A percentile compares a stretch with the other conserved stretches of the same genome.
Evolutionary conservation across 2,888 invertebrate species (phyloP).

Genomic region (Pyrrhosoma nymphula): DNA sequence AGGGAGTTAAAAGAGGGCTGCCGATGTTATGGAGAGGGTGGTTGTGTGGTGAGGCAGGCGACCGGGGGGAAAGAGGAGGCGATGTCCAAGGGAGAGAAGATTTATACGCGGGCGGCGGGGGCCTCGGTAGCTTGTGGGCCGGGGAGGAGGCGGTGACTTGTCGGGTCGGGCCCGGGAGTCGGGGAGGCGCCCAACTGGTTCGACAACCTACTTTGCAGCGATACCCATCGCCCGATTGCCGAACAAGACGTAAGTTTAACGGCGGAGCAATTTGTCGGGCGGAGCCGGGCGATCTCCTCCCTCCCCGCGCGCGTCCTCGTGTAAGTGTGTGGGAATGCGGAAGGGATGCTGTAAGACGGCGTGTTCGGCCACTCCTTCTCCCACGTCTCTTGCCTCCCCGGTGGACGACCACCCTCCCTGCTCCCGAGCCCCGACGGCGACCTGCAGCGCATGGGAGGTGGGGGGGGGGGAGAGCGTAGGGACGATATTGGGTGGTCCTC

Average conservation of each 20-base stretch:
- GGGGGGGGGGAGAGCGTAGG: neutral
- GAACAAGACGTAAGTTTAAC: constrained; percentile 66
- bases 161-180: neutral
- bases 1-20: constrained; percentile 39
- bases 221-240: constrained; percentile 49
- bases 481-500: neutral
- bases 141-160: neutral
- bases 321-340: neutral
- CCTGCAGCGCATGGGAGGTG: neutral
- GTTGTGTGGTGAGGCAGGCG: neutral
- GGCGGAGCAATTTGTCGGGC: constrained; percentile 62
- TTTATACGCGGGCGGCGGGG: neutral
- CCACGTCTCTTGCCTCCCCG: neutral
- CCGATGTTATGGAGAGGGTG: constrained; percentile 24
- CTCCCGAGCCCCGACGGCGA: neutral
- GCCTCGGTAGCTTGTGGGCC: neutral
- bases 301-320: neutral
- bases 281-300: neutral
- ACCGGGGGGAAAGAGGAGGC: neutral
- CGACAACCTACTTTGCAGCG: constrained; percentile 62
- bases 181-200: constrained; percentile 50
- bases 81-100: neutral
- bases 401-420: neutral
- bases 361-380: neutral
- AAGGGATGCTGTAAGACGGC: neutral